Conservation (phyloP, 2,113 vertebrate genomes). For the Eptesicus fuscus region DNA sequence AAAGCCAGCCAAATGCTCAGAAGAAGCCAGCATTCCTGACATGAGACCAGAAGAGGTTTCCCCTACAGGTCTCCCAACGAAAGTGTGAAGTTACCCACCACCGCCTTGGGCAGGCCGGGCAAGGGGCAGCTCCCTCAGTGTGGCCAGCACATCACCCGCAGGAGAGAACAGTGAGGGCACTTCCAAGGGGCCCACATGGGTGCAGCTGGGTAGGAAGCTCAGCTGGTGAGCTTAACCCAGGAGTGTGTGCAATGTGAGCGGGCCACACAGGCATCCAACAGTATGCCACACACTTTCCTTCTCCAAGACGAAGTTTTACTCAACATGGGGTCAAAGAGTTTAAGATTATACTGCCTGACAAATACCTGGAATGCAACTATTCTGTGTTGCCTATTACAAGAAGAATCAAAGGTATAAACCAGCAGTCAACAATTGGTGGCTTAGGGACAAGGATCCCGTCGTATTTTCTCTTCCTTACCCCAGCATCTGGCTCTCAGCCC, state of each 20-base stretch:
- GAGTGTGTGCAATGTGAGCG: too few relatives aligned
- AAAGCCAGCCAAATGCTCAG: neutral
- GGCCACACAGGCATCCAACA: neutral
- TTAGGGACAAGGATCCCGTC: neutral
- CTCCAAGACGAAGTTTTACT: neutral
- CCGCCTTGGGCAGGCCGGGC: neutral
- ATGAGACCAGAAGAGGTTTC: neutral
- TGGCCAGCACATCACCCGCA: neutral
- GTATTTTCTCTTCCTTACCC: neutral
- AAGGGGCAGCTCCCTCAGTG: neutral
- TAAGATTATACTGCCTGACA: neutral
- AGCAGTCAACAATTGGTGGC: neutral
- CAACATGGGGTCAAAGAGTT: neutral
- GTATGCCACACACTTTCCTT: neutral
- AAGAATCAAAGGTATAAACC: neutral
- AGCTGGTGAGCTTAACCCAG: neutral
- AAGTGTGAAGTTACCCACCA: neutral
- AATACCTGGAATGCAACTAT: neutral
- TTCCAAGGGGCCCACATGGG: accelerated
- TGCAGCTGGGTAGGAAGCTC: neutral
- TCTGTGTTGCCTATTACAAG: neutral
- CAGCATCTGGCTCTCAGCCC: neutral
- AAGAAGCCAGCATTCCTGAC: neutral
- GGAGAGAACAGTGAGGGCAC: neutral
- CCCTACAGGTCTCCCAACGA: neutral